Evolutionary conservation across 2,113 vertebrate genomes (phyloP).

Genomic region (Hemibagrus wyckioides): DNA sequence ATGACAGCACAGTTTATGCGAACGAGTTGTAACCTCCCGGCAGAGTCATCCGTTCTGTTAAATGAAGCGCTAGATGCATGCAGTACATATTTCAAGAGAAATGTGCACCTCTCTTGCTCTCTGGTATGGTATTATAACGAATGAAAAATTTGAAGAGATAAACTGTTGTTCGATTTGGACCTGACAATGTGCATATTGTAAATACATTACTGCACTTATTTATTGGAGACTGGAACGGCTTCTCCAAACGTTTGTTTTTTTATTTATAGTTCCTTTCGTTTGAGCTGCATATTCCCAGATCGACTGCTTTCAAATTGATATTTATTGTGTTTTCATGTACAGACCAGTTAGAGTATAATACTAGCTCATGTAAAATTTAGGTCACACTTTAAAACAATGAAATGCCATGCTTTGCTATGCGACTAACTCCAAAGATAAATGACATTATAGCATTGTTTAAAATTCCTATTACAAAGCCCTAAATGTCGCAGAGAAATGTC

Average conservation of each 20-base stretch:
- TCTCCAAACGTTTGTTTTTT: slow-evolving; percentile 63
- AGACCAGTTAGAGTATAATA: slow-evolving; percentile 49
- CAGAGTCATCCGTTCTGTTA: slow-evolving; percentile 46
- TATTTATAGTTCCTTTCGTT: slow-evolving; percentile 83
- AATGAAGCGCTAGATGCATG: slow-evolving; percentile 54
- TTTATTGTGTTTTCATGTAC: slow-evolving; percentile 74
- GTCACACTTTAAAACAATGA: not conserved
- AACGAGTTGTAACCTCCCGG: slow-evolving; percentile 45
- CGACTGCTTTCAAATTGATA: slow-evolving; percentile 64
- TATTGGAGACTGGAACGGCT: slow-evolving; percentile 82
- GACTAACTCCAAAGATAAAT: not conserved
- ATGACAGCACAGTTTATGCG: slow-evolving; percentile 51
- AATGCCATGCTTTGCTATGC: not conserved
- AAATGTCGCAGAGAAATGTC: too few species aligned
- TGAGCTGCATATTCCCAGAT: slow-evolving; percentile 65
- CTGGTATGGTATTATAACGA: slow-evolving; percentile 37
- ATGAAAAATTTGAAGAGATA: slow-evolving; percentile 48
- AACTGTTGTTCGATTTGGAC: slow-evolving; percentile 53
- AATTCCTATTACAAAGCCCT: not conserved
- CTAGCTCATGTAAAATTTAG: slow-evolving; percentile 43
- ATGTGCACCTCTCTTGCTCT: slow-evolving; percentile 40
- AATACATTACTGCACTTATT: slow-evolving; percentile 87
- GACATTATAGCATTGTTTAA: not conserved
- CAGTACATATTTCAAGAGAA: slow-evolving; percentile 47
- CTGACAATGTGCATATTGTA: slow-evolving; percentile 85